These are phyloP conservation scores for Drosophila maculinotata DNA, from an alignment of 2,888 invertebrate species.

Conservation along the genomic window DNA sequence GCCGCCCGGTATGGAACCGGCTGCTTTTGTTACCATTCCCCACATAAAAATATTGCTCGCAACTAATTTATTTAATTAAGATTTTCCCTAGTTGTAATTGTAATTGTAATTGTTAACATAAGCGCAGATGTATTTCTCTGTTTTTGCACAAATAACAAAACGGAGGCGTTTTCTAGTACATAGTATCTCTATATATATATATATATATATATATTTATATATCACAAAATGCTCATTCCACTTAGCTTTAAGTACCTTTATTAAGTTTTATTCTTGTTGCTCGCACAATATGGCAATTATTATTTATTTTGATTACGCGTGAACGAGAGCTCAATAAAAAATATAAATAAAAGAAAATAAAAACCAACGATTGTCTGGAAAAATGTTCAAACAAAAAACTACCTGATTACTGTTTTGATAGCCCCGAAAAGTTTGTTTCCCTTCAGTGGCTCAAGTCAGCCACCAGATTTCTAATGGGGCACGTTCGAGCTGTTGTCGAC, in stretches of 20 bases:
- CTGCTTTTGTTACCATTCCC: slow-evolving; percentile 76
- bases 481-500: slow-evolving; percentile 61
- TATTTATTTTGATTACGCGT: slow-evolving; percentile 76
- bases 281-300: slow-evolving; percentile 69
- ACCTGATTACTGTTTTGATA: slow-evolving; percentile 71
- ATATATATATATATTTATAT: slow-evolving; percentile 23
- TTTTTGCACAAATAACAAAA: slow-evolving; percentile 77
- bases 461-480: slow-evolving; percentile 69
- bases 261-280: slow-evolving; percentile 55
- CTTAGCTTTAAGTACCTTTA: slow-evolving; percentile 38
- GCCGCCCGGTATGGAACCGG: slow-evolving; percentile 43
- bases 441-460: slow-evolving; percentile 36
- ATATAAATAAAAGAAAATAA: slow-evolving; percentile 46
- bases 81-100: slow-evolving; percentile 71
- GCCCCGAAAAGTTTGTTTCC: slow-evolving; percentile 65
- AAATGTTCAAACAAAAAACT: slow-evolving; percentile 51
- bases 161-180: slow-evolving; percentile 13
- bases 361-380: slow-evolving; percentile 40
- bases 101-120: slow-evolving; percentile 43
- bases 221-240: slow-evolving; percentile 39
- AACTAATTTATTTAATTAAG: slow-evolving; percentile 78
- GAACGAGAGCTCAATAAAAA: slow-evolving; percentile 72
- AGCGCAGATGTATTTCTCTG: slow-evolving; percentile 44
- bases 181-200: background rate
- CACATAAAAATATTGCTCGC: slow-evolving; percentile 71